Conservation (phyloP, 2,888 invertebrate species). For the Notodonta ziczac region DNA sequence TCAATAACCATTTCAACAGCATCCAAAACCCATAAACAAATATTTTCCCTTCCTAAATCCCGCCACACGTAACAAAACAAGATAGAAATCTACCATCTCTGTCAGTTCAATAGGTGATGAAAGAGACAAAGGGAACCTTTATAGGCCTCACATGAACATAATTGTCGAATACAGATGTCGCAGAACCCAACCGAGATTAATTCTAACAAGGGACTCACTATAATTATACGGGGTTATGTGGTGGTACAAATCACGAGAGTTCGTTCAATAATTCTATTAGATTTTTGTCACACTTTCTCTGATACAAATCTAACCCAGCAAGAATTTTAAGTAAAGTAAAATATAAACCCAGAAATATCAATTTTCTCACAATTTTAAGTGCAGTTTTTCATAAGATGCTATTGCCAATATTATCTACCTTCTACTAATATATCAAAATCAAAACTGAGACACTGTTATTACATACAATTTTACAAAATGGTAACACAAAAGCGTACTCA, state of each 20-base stretch:
- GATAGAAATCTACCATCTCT: constrained; percentile 31
- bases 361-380: too few species aligned
- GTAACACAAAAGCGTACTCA: too few species aligned
- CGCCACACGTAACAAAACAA: constrained; percentile 41
- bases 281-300: too few species aligned
- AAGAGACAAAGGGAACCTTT: constrained; percentile 34
- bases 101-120: constrained; percentile 26
- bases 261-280: background rate
- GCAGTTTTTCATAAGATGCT: too few species aligned
- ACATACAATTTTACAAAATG: too few species aligned
- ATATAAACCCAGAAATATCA: too few species aligned
- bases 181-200: constrained; percentile 74
- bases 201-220: constrained; percentile 79
- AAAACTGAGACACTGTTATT: too few species aligned
- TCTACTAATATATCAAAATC: too few species aligned
- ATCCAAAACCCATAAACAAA: constrained; percentile 43
- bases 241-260: constrained; percentile 34
- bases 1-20: constrained; percentile 35
- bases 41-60: constrained; percentile 41
- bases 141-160: constrained; percentile 73
- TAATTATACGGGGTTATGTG: constrained; percentile 65
- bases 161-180: constrained; percentile 82
- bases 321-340: too few species aligned
- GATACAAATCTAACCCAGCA: too few species aligned
- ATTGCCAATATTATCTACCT: too few species aligned